phyloP scores from a whole-genome alignment of 2,797 vertebrate species.

The Microctenopoma steveboyesi region DNA sequence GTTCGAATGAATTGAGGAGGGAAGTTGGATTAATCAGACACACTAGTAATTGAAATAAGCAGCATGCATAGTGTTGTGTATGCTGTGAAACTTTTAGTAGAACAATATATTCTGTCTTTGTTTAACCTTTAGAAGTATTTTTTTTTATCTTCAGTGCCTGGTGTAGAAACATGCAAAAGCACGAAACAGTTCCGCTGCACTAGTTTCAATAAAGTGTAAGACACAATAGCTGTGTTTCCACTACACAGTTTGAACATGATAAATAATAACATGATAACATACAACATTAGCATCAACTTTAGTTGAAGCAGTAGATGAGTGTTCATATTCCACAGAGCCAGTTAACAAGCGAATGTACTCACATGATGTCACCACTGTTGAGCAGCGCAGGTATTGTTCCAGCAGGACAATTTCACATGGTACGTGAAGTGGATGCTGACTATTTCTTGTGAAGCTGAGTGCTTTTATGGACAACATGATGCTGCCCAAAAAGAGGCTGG shows the following conservation, averaged over 20 bases:
- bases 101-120: background rate
- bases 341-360: conserved; percentile 12
- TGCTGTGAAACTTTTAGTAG: background rate
- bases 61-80: background rate
- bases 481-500: conserved; percentile 10
- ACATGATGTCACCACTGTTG: background rate
- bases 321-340: conserved; percentile 4
- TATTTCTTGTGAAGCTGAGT: conserved; percentile 1
- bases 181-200: background rate
- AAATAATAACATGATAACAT: background rate
- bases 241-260: background rate
- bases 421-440: background rate
- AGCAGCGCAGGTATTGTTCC: conserved; percentile 16
- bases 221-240: background rate
- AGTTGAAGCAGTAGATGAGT: conserved; percentile 4
- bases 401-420: conserved; percentile 14
- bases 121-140: too few species aligned
- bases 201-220: background rate
- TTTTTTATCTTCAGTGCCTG: too few species aligned
- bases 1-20: background rate
- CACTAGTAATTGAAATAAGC: background rate
- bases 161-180: background rate
- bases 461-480: conserved; percentile 5
- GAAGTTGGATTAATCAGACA: background rate
- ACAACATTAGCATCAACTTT: background rate